Evolutionary conservation across 2,113 vertebrate species (phyloP).

Genomic region (Tupaia tana): DNA sequence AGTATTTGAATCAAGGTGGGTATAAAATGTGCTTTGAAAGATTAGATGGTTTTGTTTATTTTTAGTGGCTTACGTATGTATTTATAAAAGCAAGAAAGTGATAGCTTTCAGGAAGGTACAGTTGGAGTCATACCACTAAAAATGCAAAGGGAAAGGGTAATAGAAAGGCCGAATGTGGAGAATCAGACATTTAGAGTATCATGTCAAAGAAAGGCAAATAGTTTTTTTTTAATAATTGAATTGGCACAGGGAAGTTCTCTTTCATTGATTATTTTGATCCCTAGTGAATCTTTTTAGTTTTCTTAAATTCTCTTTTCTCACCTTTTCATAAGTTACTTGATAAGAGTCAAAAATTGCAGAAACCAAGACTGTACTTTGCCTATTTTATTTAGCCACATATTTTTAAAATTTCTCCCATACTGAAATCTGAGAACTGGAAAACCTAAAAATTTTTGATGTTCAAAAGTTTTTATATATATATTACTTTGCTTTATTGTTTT

Average conservation of each 20-base stretch:
- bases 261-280: background rate
- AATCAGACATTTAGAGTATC: background rate
- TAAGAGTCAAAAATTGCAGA: background rate
- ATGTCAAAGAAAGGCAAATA: background rate
- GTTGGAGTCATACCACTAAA: background rate
- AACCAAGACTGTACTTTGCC: background rate
- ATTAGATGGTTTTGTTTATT: background rate
- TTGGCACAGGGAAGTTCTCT: background rate
- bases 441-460: background rate
- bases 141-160: background rate
- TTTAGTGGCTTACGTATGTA: background rate
- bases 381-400: background rate
- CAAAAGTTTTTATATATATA: background rate
- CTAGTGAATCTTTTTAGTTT: background rate
- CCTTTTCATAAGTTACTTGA: background rate
- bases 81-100: background rate
- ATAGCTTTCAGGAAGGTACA: constrained; percentile 16
- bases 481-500: constrained; percentile 8
- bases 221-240: background rate
- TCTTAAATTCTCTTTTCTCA: constrained; percentile 14
- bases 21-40: background rate
- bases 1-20: background rate
- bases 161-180: background rate
- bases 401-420: background rate
- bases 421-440: background rate